phyloP scores from a whole-genome alignment of 2,113 vertebrate species.

The Ovis canadensis region DNA sequence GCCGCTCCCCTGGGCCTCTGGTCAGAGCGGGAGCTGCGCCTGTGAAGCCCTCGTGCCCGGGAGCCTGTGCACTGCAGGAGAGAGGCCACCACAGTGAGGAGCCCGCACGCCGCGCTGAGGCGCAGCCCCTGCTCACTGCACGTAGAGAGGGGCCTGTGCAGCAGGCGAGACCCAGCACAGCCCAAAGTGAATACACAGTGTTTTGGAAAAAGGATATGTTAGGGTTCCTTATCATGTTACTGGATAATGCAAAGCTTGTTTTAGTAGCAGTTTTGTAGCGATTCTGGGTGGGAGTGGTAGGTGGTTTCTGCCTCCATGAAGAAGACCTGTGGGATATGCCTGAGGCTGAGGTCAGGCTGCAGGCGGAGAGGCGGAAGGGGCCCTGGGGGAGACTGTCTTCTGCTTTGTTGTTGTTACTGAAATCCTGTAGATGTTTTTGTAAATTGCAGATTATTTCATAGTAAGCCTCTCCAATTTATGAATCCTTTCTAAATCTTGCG shows the following conservation, averaged over 20 bases:
- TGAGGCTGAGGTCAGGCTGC: neutral
- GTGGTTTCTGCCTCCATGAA: neutral
- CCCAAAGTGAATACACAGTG: fast-evolving
- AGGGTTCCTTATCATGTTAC: neutral
- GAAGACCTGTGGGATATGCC: neutral
- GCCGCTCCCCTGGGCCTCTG: neutral
- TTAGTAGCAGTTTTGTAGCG: neutral
- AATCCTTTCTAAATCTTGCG: neutral
- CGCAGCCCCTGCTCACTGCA: neutral
- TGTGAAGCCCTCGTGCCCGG: neutral
- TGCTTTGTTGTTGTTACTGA: neutral
- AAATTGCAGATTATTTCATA: neutral
- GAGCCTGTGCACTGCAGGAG: neutral
- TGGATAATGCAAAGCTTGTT: neutral
- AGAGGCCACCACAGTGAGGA: neutral
- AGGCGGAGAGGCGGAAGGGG: neutral
- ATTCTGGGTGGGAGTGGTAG: neutral
- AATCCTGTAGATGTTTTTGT: neutral
- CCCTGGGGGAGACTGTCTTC: neutral
- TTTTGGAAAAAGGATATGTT: neutral
- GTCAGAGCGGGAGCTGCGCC: neutral
- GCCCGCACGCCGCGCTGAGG: fast-evolving
- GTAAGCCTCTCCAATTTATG: neutral
- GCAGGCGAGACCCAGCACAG: neutral
- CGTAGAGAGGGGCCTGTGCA: neutral